A percentile compares a stretch with the other conserved stretches of the same genome.
phyloP scores from a whole-genome alignment of 2,888 invertebrate species.

The Callimorpha dominula region DNA sequence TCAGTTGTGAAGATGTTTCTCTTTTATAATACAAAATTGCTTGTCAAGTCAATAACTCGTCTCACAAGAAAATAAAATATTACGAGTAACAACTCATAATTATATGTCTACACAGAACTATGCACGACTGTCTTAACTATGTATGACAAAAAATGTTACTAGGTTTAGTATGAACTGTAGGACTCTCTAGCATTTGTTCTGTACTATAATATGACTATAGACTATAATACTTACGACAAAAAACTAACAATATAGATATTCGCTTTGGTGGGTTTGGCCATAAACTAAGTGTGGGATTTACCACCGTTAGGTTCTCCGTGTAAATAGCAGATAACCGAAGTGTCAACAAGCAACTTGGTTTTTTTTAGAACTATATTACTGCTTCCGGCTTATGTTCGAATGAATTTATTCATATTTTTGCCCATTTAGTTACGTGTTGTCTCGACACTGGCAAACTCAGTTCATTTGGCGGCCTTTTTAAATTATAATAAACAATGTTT shows the following conservation, averaged over 20 bases:
- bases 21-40: constrained; percentile 11
- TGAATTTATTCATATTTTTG: neutral
- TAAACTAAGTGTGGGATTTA: neutral
- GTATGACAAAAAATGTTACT: neutral
- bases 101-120: neutral
- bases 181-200: no score
- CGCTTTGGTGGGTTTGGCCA: neutral
- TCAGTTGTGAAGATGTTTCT: neutral
- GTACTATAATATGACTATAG: no score
- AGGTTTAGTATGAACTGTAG: neutral
- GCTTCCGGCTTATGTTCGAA: neutral
- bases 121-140: neutral
- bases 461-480: no score
- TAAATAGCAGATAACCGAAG: neutral
- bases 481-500: no score
- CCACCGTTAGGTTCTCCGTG: neutral
- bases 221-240: no score
- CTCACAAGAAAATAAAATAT: neutral
- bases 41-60: constrained; percentile 1
- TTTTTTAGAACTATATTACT: neutral
- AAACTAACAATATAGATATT: no score
- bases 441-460: no score
- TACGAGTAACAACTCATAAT: neutral
- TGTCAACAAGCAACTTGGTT: accelerated
- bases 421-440: neutral